phyloP scores from a whole-genome alignment of 2,797 vertebrate species.

The Remorina albescens region DNA sequence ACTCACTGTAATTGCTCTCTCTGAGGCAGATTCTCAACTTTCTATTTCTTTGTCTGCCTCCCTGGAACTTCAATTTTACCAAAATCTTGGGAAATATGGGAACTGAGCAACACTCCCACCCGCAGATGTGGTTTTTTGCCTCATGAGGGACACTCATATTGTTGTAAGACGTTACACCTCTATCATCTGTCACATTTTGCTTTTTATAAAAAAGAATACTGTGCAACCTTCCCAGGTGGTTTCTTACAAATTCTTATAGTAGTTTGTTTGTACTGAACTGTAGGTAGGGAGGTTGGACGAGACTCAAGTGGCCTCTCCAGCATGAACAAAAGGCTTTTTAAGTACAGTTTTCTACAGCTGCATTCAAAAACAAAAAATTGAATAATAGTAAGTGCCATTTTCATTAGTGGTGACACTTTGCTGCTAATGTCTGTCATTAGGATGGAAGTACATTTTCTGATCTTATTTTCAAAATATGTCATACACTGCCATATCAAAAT shows the following conservation, averaged over 20 bases:
- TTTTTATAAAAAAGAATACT: neutral
- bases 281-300: neutral
- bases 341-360: neutral
- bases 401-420: neutral
- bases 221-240: neutral
- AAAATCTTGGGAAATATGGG: slow-evolving; percentile 4
- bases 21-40: slow-evolving; percentile 43
- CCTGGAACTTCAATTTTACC: slow-evolving; percentile 13
- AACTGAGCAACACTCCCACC: neutral
- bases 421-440: neutral
- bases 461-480: neutral
- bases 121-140: neutral
- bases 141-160: neutral
- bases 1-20: slow-evolving; percentile 58
- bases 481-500: no score
- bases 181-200: neutral
- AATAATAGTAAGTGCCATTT: neutral
- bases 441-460: neutral
- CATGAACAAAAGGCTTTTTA: neutral
- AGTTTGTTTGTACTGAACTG: neutral
- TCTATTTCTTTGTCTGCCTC: slow-evolving; percentile 15
- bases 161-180: neutral
- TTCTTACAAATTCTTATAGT: neutral
- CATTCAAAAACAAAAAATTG: no score
- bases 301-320: neutral